Evolutionary conservation across 2,888 invertebrate species (phyloP).

Genomic region (Frankliniella intonsa): DNA sequence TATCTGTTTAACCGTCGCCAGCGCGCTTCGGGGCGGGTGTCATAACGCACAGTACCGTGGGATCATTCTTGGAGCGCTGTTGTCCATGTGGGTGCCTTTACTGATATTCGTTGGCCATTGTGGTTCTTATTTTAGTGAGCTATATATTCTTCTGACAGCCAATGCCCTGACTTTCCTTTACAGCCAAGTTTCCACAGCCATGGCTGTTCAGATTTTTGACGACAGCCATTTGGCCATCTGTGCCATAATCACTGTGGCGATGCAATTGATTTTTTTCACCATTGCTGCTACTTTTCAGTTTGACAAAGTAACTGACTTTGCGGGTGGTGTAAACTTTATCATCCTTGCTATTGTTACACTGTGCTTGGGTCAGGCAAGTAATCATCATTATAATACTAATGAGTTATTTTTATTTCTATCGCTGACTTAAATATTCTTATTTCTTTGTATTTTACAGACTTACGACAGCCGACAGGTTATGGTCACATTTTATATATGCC

Average conservation of each 20-base stretch:
- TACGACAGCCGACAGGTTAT: slow-evolving; percentile 87
- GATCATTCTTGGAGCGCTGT: too few species aligned
- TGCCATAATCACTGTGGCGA: slow-evolving; percentile 74
- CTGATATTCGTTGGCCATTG: too few species aligned
- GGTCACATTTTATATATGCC: slow-evolving; percentile 80
- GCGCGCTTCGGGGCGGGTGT: too few species aligned
- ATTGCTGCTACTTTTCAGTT: slow-evolving; percentile 80
- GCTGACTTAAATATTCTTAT: neutral
- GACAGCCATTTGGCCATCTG: slow-evolving; percentile 80
- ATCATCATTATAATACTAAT: neutral
- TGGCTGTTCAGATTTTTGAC: slow-evolving; percentile 71
- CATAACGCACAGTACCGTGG: too few species aligned
- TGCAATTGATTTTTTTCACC: slow-evolving; percentile 84
- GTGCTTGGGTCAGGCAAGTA: slow-evolving; percentile 68
- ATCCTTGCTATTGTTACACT: slow-evolving; percentile 83
- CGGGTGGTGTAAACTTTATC: slow-evolving; percentile 89
- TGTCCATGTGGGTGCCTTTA: too few species aligned
- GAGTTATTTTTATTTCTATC: slow-evolving; percentile 21
- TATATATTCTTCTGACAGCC: too few species aligned
- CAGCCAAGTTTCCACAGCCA: slow-evolving; percentile 40
- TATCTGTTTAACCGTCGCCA: neutral
- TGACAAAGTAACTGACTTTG: slow-evolving; percentile 90
- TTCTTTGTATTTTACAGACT: slow-evolving; percentile 50
- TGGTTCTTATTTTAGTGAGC: too few species aligned
- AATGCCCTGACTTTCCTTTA: too few species aligned